Percentiles rank a stretch among this genome's conserved stretches.
Evolutionary conservation across 1,140 invertebrate genomes (phyloP).

Genomic region (Drosophila lacteicornis): DNA sequence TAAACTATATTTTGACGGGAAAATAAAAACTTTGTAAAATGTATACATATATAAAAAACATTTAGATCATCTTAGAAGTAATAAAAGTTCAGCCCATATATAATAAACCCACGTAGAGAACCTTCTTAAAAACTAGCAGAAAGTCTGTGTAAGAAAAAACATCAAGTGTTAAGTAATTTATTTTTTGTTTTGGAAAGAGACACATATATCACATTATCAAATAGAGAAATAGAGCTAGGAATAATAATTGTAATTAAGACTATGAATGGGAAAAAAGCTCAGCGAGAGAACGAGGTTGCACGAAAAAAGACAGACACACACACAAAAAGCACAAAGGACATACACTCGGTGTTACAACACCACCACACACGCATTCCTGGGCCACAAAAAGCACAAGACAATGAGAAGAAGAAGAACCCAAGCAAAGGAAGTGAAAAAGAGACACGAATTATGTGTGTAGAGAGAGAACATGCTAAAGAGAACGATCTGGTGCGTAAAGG

Average conservation of each 20-base stretch:
- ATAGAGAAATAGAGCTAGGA: slow-evolving; percentile 46
- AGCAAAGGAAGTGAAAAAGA: slow-evolving; percentile 41
- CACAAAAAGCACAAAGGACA: slow-evolving; percentile 39
- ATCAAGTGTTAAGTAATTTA: slow-evolving; percentile 76
- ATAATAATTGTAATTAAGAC: slow-evolving; percentile 32
- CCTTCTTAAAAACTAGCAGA: slow-evolving; percentile 44
- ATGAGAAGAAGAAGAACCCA: slow-evolving; percentile 42
- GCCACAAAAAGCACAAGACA: slow-evolving; percentile 48
- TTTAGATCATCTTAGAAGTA: slow-evolving; percentile 53
- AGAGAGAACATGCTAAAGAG: slow-evolving; percentile 32
- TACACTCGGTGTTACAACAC: neutral
- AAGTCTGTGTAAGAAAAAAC: slow-evolving; percentile 70
- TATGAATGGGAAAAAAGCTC: slow-evolving; percentile 42
- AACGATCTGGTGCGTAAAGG: slow-evolving; percentile 14
- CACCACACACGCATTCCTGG: slow-evolving; percentile 35
- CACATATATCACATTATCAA: slow-evolving; percentile 64
- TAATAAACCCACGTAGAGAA: slow-evolving; percentile 38
- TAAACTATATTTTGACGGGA: slow-evolving; percentile 67
- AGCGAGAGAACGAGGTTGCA: slow-evolving; percentile 19
- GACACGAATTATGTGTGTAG: slow-evolving; percentile 30
- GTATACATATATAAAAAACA: slow-evolving; percentile 25
- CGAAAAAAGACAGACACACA: slow-evolving; percentile 44
- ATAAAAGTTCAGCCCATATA: slow-evolving; percentile 35
- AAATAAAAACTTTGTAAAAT: slow-evolving; percentile 26
- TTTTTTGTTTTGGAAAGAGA: slow-evolving; percentile 54